Base-by-base conservation (phyloP, 2,113 vertebrate genomes). In the Albula goreensis region DNA sequence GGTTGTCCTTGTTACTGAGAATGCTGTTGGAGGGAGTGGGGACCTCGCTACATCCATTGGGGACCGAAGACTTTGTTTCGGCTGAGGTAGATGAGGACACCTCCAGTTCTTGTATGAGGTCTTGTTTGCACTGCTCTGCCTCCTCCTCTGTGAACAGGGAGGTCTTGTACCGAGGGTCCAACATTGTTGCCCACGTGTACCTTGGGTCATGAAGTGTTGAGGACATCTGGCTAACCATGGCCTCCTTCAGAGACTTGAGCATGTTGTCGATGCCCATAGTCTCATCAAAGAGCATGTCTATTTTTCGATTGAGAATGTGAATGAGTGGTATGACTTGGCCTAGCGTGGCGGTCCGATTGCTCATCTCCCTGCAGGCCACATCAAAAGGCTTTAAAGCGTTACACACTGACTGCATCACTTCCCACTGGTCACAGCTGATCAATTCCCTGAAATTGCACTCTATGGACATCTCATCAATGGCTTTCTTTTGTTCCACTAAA, bases 301-400 rank as follows among this genome's bases (percentile, higher is more conserved):
- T 96, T 89, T 98, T 99, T 79, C 97, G 92, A 89, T 95, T 98
- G 57, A 99, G 97, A 90, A 99, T 98, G 90, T 99, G 98, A 89
- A 99, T 95, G 94, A 99, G 97, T 90, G 98, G 98, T 94, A 99
- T 99, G 88, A 99, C 98, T 90, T 99, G 98, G 90, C 98, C 97
- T 86, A 99, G 95, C 0, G 97, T 97, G 89, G 98, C 98, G 85
- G 96, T 94, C 82, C 95, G 97, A 25, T 94, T 95, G 88, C 96
- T 97, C 98, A 99, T 97, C 94, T 99, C 97, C 85, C 95, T 96
- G 81, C 97, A 97, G 12, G 97, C 97, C 1, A 97, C 97, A 74
- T 98, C 98, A 0, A 99, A 99, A 31, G 98, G 97, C 89, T 98
- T 97, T 89, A 99, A 95, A 53, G 98, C 97, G 0, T 96, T 97